Evolutionary conservation across 2,113 vertebrate species (phyloP).

Genomic region (Numenius arquata): DNA sequence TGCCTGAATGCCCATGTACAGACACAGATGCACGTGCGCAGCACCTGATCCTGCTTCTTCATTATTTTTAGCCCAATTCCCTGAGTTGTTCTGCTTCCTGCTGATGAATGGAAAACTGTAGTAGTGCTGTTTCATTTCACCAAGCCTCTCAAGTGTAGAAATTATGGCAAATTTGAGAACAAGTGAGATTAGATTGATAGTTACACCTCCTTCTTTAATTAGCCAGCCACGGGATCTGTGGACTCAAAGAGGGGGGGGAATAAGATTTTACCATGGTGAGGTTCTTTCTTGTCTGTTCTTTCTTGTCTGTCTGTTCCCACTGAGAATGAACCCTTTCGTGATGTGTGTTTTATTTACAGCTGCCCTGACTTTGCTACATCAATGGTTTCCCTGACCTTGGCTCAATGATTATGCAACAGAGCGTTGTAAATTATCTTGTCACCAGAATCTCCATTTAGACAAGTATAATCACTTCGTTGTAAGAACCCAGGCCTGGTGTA

Average conservation of each 20-base stretch:
- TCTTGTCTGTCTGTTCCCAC: neutral
- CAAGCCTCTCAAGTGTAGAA: conserved; percentile 24
- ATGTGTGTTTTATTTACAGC: conserved; percentile 36
- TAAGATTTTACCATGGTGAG: neutral
- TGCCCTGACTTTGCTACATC: neutral
- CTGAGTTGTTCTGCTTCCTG: conserved; percentile 20
- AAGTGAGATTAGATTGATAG: conserved; percentile 29
- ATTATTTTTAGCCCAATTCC: conserved; percentile 45
- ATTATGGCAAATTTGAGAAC: conserved; percentile 29
- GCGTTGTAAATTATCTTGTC: conserved; percentile 61
- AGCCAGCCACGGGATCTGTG: neutral
- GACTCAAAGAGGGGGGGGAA: neutral
- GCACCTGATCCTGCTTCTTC: conserved; percentile 18
- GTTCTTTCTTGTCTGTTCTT: conserved; percentile 12
- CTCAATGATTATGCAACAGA: conserved; percentile 54
- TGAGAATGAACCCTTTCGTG: neutral
- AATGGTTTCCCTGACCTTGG: conserved; percentile 54
- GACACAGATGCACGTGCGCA: neutral
- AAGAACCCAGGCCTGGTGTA: conserved; percentile 6
- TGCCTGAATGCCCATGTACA: neutral
- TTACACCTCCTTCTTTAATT: conserved; percentile 40
- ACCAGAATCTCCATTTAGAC: conserved; percentile 40
- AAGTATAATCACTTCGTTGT: conserved; percentile 53
- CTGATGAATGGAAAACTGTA: conserved; percentile 46
- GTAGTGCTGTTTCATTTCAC: conserved; percentile 24